These are phyloP conservation scores for Euphydryas editha DNA, from an alignment of 2,888 invertebrate species.

Conservation along the genomic window DNA sequence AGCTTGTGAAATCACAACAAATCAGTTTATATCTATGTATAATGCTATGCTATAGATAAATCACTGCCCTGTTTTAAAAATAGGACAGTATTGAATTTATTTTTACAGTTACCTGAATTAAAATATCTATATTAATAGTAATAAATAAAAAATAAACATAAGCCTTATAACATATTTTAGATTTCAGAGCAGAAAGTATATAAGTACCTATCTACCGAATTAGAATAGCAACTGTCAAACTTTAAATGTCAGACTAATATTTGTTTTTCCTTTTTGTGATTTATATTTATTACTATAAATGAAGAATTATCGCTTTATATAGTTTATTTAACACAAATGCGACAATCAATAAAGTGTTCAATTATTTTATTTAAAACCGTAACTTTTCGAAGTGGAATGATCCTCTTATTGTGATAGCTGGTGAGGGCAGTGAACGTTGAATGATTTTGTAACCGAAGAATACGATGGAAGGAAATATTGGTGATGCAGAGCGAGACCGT, in stretches of 20 bases:
- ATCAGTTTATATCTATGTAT: background rate
- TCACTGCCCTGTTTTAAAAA: no score
- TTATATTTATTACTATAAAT: conserved; percentile 8
- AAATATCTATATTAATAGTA: no score
- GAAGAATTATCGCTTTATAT: background rate
- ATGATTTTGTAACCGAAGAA: conserved; percentile 33
- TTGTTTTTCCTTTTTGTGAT: conserved; percentile 24
- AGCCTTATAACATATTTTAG: background rate
- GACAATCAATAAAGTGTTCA: background rate
- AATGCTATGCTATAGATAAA: no score
- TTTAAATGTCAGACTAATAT: conserved; percentile 10
- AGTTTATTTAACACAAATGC: background rate
- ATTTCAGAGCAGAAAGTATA: background rate
- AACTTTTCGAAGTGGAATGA: background rate
- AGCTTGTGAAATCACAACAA: background rate
- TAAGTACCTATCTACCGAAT: no score
- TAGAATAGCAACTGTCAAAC: conserved; percentile 21
- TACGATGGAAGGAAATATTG: conserved; percentile 43
- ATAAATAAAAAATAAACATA: background rate
- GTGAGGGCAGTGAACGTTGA: conserved; percentile 23
- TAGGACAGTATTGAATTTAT: no score
- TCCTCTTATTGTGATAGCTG: conserved; percentile 21
- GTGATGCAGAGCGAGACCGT: conserved; percentile 43
- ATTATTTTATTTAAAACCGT: background rate
- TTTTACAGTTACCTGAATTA: no score